Base-by-base conservation (phyloP, 2,888 invertebrate genomes). In the Protonemura montana region DNA sequence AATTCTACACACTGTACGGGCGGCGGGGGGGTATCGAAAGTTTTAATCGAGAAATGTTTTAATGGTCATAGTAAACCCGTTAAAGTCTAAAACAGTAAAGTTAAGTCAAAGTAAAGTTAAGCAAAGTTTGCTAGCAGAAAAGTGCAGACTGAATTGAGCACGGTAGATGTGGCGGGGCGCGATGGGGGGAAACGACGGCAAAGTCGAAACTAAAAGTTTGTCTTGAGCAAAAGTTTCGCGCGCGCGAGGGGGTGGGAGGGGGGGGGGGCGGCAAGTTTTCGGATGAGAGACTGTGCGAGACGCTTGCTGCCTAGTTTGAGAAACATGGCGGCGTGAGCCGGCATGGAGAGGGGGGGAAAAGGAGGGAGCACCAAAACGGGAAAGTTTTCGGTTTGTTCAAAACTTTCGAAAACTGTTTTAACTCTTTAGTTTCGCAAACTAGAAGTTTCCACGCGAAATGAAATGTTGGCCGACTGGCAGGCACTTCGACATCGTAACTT, bases 181-280 rank as follows among this genome's bases (percentile, higher is more conserved):
- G 87, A 21, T 10, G 59, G 59, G 59, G 59, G 3, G 59, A 35
- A 10, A 35, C 35, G 35, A 59, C 59, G 59, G 16, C 59, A 59
- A 87, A 88, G 87, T 87, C 87, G 87, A 87, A 88, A 88, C 88
- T 88, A 87, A 88, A 88, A 88, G 88, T 87, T 88, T 88, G 87
- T 87, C 86, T 87, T 86, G 87, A 78, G 90, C 90, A 90, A 90
- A 90, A 89, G 90, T 90, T 89, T 89, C 88, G 88, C 89, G 89
- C 89, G 88, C 29, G 29, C 41, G 30, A 80, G 42, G 30, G 16
- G 85, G 3, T 21, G 21, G 86, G 29, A 76, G 13, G 81, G 27
- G 87, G 87, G 41, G 86, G 86, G 81, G 86, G 82, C 13, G 21
- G 16, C 7, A 59, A 59, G 59, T 59, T 59, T 59, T 59, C 16